Conservation (phyloP, 2,113 vertebrate species). For the Poecilia latipinna region DNA sequence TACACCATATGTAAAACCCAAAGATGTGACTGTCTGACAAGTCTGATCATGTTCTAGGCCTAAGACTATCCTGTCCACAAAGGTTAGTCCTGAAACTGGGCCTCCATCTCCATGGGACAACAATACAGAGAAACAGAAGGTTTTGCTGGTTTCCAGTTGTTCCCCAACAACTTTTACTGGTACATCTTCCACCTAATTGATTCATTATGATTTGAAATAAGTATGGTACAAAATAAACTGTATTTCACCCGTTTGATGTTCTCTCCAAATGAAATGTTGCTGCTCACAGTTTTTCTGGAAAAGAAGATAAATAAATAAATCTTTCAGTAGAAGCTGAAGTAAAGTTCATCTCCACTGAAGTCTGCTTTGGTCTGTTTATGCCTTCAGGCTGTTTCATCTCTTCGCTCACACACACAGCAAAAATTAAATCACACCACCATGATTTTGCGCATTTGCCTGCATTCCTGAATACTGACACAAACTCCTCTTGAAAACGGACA, state of each 20-base stretch:
- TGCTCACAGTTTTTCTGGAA: background rate
- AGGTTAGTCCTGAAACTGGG: no score
- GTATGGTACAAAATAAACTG: background rate
- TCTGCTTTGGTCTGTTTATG: background rate
- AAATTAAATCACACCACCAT: conserved; percentile 6
- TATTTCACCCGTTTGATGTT: background rate
- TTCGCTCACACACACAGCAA: conserved; percentile 10
- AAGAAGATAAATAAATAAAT: background rate
- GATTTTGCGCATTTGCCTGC: background rate
- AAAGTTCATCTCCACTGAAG: conserved; percentile 22
- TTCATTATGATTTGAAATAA: background rate
- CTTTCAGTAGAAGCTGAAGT: conserved; percentile 9
- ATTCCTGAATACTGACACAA: conserved; percentile 24
- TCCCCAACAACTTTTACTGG: background rate
- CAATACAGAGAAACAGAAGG: background rate
- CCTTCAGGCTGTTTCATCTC: conserved; percentile 8
- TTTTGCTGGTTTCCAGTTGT: background rate
- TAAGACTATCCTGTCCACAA: no score
- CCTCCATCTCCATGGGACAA: no score
- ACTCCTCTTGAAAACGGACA: conserved; percentile 13
- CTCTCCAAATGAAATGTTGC: background rate
- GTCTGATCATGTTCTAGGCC: no score
- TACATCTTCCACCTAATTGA: background rate
- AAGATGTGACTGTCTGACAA: no score
- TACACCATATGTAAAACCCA: no score